These are phyloP conservation scores for Spongilla lacustris DNA, from an alignment of 37 sponge, comb jelly and placozoan species.

Conservation along the genomic window DNA sequence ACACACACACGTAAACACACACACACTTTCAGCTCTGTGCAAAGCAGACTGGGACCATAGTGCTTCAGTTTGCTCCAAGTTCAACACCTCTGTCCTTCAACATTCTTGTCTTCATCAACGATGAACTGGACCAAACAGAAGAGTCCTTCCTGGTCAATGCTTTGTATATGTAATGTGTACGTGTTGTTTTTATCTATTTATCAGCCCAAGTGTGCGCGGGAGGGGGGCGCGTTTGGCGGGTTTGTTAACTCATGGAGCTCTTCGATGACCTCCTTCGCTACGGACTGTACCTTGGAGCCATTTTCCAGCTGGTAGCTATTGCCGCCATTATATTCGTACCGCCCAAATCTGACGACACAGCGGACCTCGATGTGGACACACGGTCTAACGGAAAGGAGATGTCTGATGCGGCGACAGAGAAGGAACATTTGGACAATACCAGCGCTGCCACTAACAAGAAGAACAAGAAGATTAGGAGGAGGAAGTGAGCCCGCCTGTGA, in stretches of 20 bases:
- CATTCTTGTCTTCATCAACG: conserved; percentile 69
- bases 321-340: background rate
- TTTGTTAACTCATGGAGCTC: background rate
- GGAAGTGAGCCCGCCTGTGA: background rate
- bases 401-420: background rate
- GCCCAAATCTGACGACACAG: background rate
- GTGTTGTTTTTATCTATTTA: background rate
- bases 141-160: conserved; percentile 65
- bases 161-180: background rate
- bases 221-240: background rate
- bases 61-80: conserved; percentile 39
- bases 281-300: background rate
- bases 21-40: background rate
- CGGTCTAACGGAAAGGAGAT: background rate
- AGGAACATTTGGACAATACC: background rate
- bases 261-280: background rate
- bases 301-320: background rate
- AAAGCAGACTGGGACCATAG: conserved; percentile 16
- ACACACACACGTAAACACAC: no score
- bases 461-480: background rate
- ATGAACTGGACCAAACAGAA: conserved; percentile 53
- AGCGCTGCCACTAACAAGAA: background rate
- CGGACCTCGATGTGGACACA: background rate
- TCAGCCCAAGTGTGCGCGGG: background rate
- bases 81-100: conserved; percentile 9